phyloP scores from a whole-genome alignment of 2,113 vertebrate species.

The Ovibos moschatus region DNA sequence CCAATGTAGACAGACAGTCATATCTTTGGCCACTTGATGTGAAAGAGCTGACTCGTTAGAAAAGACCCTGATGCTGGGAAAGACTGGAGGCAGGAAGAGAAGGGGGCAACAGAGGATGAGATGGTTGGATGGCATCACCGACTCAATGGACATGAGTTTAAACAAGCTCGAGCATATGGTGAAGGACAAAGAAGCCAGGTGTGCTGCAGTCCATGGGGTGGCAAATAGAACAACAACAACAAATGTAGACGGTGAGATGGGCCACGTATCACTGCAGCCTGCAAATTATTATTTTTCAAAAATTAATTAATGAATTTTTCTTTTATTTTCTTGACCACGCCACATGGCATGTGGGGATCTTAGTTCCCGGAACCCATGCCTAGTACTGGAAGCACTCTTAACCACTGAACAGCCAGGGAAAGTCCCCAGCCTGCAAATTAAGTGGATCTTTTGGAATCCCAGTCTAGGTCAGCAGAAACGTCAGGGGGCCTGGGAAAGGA shows the following conservation, averaged over 20 bases:
- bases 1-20: neutral
- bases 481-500: neutral
- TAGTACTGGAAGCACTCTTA: neutral
- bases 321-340: neutral
- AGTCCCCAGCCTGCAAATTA: neutral
- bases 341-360: neutral
- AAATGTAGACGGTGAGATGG: neutral
- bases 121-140: neutral
- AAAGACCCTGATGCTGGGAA: neutral
- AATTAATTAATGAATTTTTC: neutral
- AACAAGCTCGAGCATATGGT: neutral
- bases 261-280: fast-evolving
- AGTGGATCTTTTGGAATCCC: neutral
- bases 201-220: neutral
- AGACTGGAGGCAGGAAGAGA: neutral
- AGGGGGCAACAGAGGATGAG: neutral
- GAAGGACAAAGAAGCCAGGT: neutral
- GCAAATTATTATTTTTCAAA: neutral
- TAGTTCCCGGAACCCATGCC: neutral
- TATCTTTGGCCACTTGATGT: neutral
- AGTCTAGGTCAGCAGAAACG: neutral
- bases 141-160: neutral
- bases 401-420: neutral
- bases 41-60: neutral
- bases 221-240: neutral